These are phyloP conservation scores for Ectobius pallidus DNA, from an alignment of 2,888 invertebrate species.

Conservation along the genomic window DNA sequence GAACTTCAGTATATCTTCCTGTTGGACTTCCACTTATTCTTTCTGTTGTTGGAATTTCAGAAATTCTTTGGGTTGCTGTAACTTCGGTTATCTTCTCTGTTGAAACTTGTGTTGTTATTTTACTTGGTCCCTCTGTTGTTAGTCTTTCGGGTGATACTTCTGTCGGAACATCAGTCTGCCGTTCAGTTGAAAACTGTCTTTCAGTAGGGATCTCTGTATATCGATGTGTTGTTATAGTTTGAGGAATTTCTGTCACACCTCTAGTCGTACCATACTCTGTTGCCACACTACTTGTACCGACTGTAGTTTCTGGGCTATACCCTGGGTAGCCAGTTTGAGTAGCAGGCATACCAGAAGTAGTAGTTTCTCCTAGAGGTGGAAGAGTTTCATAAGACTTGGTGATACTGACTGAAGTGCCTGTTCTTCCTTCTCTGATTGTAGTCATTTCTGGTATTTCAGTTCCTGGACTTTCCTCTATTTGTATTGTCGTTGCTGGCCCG, in stretches of 20 bases:
- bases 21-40: constrained; percentile 13
- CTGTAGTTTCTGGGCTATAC: constrained; percentile 22
- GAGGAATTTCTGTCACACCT: no score
- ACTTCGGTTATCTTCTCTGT: not conserved
- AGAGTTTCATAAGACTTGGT: not conserved
- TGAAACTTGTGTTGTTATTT: not conserved
- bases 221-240: not conserved
- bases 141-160: not conserved
- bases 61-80: no score
- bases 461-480: not conserved
- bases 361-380: not conserved
- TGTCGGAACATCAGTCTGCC: not conserved
- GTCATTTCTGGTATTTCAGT: not conserved
- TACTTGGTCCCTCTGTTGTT: not conserved
- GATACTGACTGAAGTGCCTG: not conserved
- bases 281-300: constrained; percentile 30
- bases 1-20: constrained; percentile 17
- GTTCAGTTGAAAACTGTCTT: not conserved
- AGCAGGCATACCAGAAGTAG: not conserved
- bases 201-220: not conserved
- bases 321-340: not conserved
- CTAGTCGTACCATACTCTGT: no score
- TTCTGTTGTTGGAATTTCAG: not conserved
- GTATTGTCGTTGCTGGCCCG: no score
- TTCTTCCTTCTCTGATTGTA: constrained; percentile 5